These are phyloP conservation scores for Monodelphis domestica DNA, from an alignment of 2,797 vertebrate species.

Conservation along the genomic window DNA sequence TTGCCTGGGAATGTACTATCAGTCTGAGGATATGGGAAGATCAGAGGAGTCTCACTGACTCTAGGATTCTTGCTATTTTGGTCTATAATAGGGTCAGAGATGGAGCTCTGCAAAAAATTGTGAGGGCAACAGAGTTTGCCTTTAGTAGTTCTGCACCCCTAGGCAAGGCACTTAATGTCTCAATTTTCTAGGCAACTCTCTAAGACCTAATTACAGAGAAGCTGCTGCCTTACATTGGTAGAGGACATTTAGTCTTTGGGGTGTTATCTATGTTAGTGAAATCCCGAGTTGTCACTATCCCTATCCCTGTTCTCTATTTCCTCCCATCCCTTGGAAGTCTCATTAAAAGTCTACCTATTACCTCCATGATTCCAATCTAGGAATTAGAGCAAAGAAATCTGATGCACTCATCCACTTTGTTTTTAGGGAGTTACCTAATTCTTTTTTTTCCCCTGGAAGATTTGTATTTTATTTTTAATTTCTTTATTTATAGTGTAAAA, in stretches of 20 bases:
- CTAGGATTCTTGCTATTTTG: conserved; percentile 25
- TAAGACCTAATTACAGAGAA: not conserved
- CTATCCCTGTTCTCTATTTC: not conserved
- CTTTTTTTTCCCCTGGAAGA: not conserved
- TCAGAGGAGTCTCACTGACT: conserved; percentile 26
- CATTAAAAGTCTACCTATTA: not conserved
- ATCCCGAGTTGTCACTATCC: not conserved
- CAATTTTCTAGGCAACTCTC: not conserved
- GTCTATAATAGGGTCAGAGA: not conserved
- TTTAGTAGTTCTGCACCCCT: not conserved
- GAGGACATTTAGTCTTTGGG: not conserved
- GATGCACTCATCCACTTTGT: not conserved
- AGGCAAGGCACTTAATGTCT: not conserved
- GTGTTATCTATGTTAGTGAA: not conserved
- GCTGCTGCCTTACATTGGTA: not conserved
- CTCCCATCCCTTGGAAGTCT: not conserved
- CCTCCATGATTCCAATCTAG: not conserved
- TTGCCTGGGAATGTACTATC: conserved; percentile 63
- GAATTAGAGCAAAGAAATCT: not conserved
- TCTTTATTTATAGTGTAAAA: too few species aligned
- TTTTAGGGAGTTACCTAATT: not conserved
- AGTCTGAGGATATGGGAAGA: conserved; percentile 55
- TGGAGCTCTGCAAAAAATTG: not conserved
- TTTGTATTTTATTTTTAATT: not conserved
- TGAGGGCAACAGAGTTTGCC: not conserved